Base-by-base conservation (phyloP, 2,888 invertebrate genomes). In the Balanococcus diminutus region DNA sequence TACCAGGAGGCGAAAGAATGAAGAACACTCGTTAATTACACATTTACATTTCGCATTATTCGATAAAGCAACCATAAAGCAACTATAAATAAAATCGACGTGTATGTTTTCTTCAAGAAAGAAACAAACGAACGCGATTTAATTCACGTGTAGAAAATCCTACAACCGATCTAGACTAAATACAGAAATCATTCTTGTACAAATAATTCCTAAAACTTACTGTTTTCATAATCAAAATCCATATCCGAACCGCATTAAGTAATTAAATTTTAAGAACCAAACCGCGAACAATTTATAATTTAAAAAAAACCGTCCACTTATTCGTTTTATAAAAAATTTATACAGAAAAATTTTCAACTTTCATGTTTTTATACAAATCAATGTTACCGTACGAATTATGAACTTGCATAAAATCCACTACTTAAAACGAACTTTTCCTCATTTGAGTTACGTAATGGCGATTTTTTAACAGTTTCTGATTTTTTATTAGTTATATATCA, bases 1-100 rank as follows among this genome's bases (percentile, higher is more conserved):
- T 61, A 56, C 61, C 83, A 56, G n/a, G n/a, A n/a, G n/a, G n/a
- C n/a, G n/a, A 61, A 81, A 39, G 39, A 3, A 46, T 51, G 51
- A 56, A 16, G 83, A 83, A 83, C 51, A 83, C 36, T 83, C 83
- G 61, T 36, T 67, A 28, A 83, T 82, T 42, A 67, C 36, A 79
- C 75, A 36, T 51, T 83, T 67, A 67, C 83, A 83, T 56, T 36
- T 83, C 83, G 83, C 61, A 83, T 79, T 79, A 79, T 79, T 79
- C 75, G 75, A 79, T 79, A 79, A 79, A 79, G n/a, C 72, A 11
- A 79, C 75, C 31, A 79, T 36, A 79, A 79, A 36, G 19, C 19
- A 9, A 79, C 75, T 79, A 79, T 79, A 79, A 79, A 79, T 79
- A 79, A 79, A 36, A 79, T 36, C 32, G 75, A 79, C 31, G 36